phyloP scores from a whole-genome alignment of 1,140 invertebrate genomes.

The Rhyzopertha dominica region DNA sequence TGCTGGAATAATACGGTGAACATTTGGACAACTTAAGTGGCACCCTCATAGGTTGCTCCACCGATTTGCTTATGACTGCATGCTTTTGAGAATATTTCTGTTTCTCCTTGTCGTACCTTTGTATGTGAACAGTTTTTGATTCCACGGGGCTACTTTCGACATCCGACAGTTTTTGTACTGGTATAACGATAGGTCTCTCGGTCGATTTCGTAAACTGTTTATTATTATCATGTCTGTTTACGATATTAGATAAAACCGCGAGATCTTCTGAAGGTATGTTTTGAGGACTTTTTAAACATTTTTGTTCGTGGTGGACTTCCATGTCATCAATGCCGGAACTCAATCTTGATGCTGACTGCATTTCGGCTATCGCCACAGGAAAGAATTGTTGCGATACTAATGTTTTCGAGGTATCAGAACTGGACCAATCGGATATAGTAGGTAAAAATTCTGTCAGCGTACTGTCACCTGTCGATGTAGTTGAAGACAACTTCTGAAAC shows the following conservation, averaged over 20 bases:
- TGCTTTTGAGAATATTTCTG: conserved; percentile 39
- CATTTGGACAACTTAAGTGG: conserved; percentile 57
- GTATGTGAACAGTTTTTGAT: conserved; percentile 38
- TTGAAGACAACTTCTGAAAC: conserved; percentile 42
- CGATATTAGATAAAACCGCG: conserved; percentile 17
- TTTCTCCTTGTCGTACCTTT: conserved; percentile 42
- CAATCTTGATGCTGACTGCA: conserved; percentile 24
- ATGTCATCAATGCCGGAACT: conserved; percentile 37
- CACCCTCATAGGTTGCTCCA: conserved; percentile 49
- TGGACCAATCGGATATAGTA: conserved; percentile 46
- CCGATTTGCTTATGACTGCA: conserved; percentile 29
- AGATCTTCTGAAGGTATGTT: conserved; percentile 40
- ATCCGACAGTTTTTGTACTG: conserved; percentile 35
- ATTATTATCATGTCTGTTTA: conserved; percentile 4
- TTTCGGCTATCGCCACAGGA: conserved; percentile 7
- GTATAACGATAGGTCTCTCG: conserved; percentile 38
- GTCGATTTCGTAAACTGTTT: conserved; percentile 39
- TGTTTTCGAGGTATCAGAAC: conserved; percentile 35
- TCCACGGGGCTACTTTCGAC: conserved; percentile 42
- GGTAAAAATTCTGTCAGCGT: conserved; percentile 40
- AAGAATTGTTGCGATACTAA: conserved; percentile 32
- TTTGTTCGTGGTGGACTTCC: conserved; percentile 26
- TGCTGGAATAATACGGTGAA: conserved; percentile 65
- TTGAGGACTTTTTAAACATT: conserved; percentile 31
- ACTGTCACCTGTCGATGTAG: conserved; percentile 38